Conservation (phyloP, 2,113 vertebrate species). For the Talpa occidentalis region DNA sequence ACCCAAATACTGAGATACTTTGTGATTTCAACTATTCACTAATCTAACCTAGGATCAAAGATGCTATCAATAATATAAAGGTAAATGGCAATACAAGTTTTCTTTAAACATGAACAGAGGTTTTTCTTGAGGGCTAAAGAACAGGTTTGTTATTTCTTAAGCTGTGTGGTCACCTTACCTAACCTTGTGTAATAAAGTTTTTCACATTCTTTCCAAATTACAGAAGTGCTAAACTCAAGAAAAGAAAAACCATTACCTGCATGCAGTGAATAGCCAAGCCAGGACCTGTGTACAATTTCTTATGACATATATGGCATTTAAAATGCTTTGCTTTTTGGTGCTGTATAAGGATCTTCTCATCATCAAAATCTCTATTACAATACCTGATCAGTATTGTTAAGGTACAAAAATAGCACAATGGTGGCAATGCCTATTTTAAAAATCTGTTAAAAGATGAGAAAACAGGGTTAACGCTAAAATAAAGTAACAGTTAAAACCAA, state of each 20-base stretch:
- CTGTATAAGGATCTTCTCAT: slow-evolving; percentile 99
- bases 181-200: background rate
- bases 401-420: slow-evolving; percentile 70
- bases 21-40: background rate
- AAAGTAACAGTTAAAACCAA: background rate
- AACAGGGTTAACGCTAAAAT: background rate
- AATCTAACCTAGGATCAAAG: background rate
- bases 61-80: background rate
- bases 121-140: background rate
- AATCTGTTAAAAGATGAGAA: background rate
- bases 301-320: slow-evolving; percentile 99
- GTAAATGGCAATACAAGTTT: background rate
- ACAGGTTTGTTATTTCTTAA: background rate
- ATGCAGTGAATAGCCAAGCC: slow-evolving; percentile 99
- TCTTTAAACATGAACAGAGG: background rate
- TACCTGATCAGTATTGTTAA: slow-evolving; percentile 93
- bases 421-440: background rate
- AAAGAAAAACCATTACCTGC: slow-evolving; percentile 90
- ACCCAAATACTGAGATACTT: background rate
- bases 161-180: background rate
- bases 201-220: background rate
- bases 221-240: background rate
- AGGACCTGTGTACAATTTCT: slow-evolving; percentile 98
- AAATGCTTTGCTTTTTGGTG: slow-evolving; percentile 99
- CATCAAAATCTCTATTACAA: slow-evolving; percentile 99